Base-by-base conservation (phyloP, 1,140 invertebrate genomes). In the Lanistes nyassanus region DNA sequence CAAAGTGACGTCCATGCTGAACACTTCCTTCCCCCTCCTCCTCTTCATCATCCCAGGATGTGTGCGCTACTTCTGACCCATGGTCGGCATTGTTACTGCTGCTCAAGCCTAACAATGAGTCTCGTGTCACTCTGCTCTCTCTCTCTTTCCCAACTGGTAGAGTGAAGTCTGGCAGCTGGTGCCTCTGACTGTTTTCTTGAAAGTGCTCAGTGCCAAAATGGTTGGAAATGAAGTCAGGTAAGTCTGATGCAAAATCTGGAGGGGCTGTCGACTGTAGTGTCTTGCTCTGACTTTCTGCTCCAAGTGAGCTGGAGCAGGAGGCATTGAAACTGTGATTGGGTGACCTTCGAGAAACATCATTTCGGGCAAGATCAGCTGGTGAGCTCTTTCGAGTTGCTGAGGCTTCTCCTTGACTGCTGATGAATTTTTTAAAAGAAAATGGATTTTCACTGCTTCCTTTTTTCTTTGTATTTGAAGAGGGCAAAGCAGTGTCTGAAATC, bases 361-460 rank as follows among this genome's bases (percentile, higher is more conserved):
- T 47, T 47, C 5, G 42, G 42, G 42, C 9, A 47, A 47, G 42
- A 16, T 47, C 42, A 47, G 42, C 42, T 47, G 42, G 42, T 47
- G 42, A 47, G 42, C 42, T 47, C 42, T 47, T 47, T 47, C 42
- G 42, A 47, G 19, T 16, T 0, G 42, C 1, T 47, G 42, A 13
- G 19, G 42, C 5, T 16, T 47, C 42, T 47, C 42, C 42, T 47
- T 47, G 42, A 47, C 42, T 47, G 42, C 42, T 47, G 42, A 88
- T 69, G 76, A 88, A 88, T 67, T 84, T 85, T 76, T 87, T 88
- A 70, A 88, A 88, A 16, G 85, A 86, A 79, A 88, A 88, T 60
- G 87, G 87, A 66, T 87, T 87, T 58, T 81, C 85, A 66, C 84
- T 81, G 56, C 75, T 74, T 66, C 65, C 74, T 53, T 84, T 83